Evolutionary conservation across 2,113 vertebrate genomes (phyloP).

Genomic region (Capreolus pygargus): DNA sequence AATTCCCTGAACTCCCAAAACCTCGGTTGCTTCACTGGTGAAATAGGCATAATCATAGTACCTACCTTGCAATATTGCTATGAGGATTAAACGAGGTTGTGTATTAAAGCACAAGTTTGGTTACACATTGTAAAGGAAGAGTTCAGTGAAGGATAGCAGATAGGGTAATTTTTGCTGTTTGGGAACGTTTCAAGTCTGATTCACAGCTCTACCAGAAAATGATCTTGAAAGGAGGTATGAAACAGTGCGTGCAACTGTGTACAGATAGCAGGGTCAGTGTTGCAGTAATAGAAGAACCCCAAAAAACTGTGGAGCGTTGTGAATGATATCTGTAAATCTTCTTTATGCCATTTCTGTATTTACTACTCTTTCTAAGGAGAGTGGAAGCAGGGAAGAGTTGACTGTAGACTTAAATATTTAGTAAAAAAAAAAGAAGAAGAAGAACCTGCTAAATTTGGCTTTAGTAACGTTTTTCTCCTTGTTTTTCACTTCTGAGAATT

Average conservation of each 20-base stretch:
- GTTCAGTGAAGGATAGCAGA: neutral
- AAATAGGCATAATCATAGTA: constrained; percentile 13
- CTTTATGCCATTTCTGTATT: neutral
- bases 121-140: neutral
- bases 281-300: neutral
- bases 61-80: neutral
- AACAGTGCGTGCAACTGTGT: neutral
- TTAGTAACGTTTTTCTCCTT: neutral
- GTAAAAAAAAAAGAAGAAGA: neutral
- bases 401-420: neutral
- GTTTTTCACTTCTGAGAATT: constrained; percentile 1
- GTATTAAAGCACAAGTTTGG: neutral
- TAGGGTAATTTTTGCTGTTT: neutral
- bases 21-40: constrained; percentile 15
- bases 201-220: neutral
- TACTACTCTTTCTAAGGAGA: neutral
- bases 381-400: neutral
- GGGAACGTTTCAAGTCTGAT: neutral
- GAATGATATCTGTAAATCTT: neutral
- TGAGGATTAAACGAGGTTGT: neutral
- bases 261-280: neutral
- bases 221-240: neutral
- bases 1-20: neutral
- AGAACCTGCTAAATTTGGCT: neutral
- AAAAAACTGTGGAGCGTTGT: neutral